phyloP scores from a whole-genome alignment of 2,113 vertebrate genomes.

The Mesitornis unicolor region DNA sequence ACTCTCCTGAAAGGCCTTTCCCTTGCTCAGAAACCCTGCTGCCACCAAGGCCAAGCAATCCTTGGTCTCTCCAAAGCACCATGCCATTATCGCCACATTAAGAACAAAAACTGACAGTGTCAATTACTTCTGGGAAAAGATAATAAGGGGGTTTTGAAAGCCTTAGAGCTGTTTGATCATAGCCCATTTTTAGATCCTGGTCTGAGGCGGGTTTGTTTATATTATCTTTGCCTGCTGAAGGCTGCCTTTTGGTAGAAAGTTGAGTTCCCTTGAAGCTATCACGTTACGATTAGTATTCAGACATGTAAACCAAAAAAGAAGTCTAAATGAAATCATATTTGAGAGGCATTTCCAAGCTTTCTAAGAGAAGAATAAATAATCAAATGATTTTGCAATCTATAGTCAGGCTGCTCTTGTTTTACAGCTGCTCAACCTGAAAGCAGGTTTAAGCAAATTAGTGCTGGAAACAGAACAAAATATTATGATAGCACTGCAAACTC shows the following conservation, averaged over 20 bases:
- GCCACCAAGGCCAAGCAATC: not conserved
- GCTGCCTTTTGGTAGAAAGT: slow-evolving; percentile 55
- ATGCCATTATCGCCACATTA: slow-evolving; percentile 1
- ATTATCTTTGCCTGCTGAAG: slow-evolving; percentile 55
- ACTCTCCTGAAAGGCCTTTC: not conserved
- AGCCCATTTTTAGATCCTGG: slow-evolving; percentile 47
- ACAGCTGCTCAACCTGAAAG: slow-evolving; percentile 36
- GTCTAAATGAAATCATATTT: slow-evolving; percentile 70
- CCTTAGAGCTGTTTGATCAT: slow-evolving; percentile 55
- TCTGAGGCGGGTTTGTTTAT: slow-evolving; percentile 67
- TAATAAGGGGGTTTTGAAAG: slow-evolving; percentile 52
- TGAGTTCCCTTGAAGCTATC: slow-evolving; percentile 62
- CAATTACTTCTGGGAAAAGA: slow-evolving; percentile 49
- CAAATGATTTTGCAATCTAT: slow-evolving; percentile 54
- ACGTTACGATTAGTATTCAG: slow-evolving; percentile 71
- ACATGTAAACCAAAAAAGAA: slow-evolving; percentile 65
- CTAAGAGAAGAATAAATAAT: slow-evolving; percentile 69
- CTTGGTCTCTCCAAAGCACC: not conserved
- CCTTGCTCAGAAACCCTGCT: not conserved
- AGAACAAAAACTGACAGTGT: slow-evolving; percentile 18
- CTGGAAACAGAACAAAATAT: slow-evolving; percentile 57
- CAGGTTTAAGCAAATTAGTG: slow-evolving; percentile 45
- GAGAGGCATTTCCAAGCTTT: slow-evolving; percentile 60
- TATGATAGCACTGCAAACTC: slow-evolving; percentile 14
- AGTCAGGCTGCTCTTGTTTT: slow-evolving; percentile 30